Base-by-base conservation (phyloP, 2,797 vertebrate species). In the Vultur gryphus region DNA sequence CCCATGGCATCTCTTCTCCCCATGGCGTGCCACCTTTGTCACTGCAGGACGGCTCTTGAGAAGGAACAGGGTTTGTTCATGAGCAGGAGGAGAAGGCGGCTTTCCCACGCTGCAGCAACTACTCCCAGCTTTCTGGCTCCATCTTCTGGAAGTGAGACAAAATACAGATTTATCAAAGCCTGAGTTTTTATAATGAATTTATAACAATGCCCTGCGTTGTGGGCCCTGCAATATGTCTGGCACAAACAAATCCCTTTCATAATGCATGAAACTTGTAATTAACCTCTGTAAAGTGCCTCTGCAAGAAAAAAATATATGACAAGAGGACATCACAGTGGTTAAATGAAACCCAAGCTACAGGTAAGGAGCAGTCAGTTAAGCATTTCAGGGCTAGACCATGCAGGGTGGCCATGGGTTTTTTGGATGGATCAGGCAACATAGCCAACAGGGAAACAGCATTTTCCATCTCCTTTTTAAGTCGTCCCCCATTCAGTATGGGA, bases 131-230 rank as follows among this genome's bases (percentile, higher is more conserved):
- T 96, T 95, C 86, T 97, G 91, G 96, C 96, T 96, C 97, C 97
- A 97, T 96, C 97, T 97, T 93, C 97, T 97, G 97, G 97, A 96
- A 86, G 12, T 23, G 85, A 93, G 58, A 54, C 62, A 88, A 79
- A 95, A 49, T 2, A 48, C 16, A 59, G 37, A 31, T 44, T 59
- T 79, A 44, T 51, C 37, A 21, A 48, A 95, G 49, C 48, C n/a
- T 25, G 62, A 87, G 70, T 28, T 64, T 44, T 62, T 31, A 1
- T 7, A 20, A 17, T 0, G 5, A 35, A 20, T 52, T 84, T 24
- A 2, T 39, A 35, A n/a, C 26, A 57, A 15, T 0, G 0, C 25
- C 7, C 12, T 41, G 10, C 10, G 13, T 23, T 28, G 25, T 28
- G 48, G 21, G 44, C 23, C 8, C 77, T 65, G 66, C 26, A 11